A percentile compares a stretch with the other conserved stretches of the same genome.
Evolutionary conservation across 2,797 vertebrate genomes (phyloP).

Genomic region (Sebastes trivittatus): DNA sequence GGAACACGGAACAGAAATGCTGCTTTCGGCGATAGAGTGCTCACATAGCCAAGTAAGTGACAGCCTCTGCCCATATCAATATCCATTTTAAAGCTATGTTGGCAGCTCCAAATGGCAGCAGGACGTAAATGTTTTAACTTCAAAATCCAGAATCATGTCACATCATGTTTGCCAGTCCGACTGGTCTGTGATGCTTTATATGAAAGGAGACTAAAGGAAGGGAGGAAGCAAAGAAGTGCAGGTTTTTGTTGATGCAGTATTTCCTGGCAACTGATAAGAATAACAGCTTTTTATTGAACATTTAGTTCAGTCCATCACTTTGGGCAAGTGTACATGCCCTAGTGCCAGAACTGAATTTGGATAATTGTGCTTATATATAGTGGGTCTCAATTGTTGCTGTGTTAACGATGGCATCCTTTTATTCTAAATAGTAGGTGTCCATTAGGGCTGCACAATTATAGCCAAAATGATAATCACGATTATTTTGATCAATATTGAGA

Average conservation of each 20-base stretch:
- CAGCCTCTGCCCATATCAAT: neutral
- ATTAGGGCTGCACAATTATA: no score
- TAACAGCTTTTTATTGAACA: neutral
- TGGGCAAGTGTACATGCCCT: neutral
- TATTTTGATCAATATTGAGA: no score
- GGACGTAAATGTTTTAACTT: neutral
- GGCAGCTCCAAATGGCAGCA: neutral
- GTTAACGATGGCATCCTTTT: neutral
- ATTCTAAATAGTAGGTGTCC: neutral
- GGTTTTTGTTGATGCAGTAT: neutral
- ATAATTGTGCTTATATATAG: neutral
- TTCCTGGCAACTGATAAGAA: neutral
- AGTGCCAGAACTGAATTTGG: neutral
- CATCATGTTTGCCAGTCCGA: neutral
- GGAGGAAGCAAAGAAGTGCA: neutral
- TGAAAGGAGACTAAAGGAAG: neutral
- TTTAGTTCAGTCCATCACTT: neutral
- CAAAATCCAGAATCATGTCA: neutral
- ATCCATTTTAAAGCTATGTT: neutral
- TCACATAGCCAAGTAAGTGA: constrained; percentile 1
- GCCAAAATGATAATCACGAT: no score
- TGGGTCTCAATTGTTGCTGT: neutral
- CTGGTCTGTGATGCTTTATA: constrained; percentile 13
- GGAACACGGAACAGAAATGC: neutral
- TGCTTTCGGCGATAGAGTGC: neutral